Evolutionary conservation across 2,113 vertebrate genomes (phyloP).

Genomic region (Rhinopithecus roxellana): DNA sequence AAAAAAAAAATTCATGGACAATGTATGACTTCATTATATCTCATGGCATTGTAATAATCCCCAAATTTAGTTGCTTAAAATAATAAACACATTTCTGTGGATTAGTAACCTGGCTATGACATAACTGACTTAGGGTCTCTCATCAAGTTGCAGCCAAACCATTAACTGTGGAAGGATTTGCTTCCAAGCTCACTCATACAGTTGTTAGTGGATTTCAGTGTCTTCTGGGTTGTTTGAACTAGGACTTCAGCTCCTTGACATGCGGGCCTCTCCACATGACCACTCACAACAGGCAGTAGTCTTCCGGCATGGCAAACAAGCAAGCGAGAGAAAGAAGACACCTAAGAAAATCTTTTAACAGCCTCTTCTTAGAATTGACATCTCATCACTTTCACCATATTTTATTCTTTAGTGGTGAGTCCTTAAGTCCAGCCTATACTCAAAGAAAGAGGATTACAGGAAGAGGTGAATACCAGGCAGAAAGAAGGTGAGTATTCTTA

Average conservation of each 20-base stretch:
- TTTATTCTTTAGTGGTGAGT: not conserved
- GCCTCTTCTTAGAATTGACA: not conserved
- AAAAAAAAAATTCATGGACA: too few relatives aligned
- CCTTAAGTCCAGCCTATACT: not conserved
- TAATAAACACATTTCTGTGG: not conserved
- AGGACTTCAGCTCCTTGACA: not conserved
- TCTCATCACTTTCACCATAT: not conserved
- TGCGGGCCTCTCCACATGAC: not conserved
- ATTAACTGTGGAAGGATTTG: not conserved
- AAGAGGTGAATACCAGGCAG: not conserved
- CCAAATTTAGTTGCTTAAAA: not conserved
- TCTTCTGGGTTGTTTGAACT: not conserved
- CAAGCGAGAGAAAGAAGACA: not conserved
- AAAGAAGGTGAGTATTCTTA: not conserved
- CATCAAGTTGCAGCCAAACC: not conserved
- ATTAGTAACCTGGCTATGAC: not conserved
- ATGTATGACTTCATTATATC: not conserved
- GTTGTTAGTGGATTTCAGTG: not conserved
- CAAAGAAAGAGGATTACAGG: not conserved
- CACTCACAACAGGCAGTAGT: not conserved
- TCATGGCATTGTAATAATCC: not conserved
- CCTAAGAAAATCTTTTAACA: not conserved
- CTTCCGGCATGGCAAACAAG: not conserved
- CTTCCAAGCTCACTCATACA: not conserved
- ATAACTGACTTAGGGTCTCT: not conserved